Conservation (phyloP, 2,797 vertebrate genomes). For the Pangasius krempfi region DNA sequence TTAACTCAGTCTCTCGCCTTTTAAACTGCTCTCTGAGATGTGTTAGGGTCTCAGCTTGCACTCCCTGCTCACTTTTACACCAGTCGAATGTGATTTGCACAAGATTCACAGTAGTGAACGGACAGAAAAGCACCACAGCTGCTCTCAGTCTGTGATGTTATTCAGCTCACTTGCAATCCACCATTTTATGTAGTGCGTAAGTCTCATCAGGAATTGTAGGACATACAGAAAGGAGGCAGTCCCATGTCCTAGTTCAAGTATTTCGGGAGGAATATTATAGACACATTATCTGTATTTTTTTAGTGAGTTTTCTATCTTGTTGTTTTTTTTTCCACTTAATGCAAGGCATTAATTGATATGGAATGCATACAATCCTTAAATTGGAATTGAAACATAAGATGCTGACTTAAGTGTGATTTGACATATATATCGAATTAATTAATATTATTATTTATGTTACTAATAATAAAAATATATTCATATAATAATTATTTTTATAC, state of each 20-base stretch:
- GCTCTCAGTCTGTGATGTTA: not conserved
- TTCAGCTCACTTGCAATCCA: not conserved
- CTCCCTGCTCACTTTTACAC: not conserved
- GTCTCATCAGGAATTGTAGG: not conserved
- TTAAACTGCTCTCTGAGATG: too few species aligned
- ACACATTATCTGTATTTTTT: not conserved
- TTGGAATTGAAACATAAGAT: not conserved
- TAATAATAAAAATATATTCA: not conserved
- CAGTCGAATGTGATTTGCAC: not conserved
- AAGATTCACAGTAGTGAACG: not conserved
- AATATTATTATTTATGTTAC: not conserved
- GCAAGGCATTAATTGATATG: not conserved
- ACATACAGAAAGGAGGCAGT: not conserved
- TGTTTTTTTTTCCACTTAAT: not conserved
- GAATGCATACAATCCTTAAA: not conserved
- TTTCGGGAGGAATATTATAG: not conserved
- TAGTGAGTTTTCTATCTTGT: not conserved
- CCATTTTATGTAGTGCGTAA: not conserved
- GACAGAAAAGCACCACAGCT: not conserved
- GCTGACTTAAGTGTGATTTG: not conserved
- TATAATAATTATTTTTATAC: not conserved
- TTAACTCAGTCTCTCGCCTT: not conserved
- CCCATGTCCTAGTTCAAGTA: not conserved
- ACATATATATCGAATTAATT: not conserved
- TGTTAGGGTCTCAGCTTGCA: not conserved